These are phyloP conservation scores for Danio kyathit DNA, from an alignment of 2,797 vertebrate species.

Conservation along the genomic window DNA sequence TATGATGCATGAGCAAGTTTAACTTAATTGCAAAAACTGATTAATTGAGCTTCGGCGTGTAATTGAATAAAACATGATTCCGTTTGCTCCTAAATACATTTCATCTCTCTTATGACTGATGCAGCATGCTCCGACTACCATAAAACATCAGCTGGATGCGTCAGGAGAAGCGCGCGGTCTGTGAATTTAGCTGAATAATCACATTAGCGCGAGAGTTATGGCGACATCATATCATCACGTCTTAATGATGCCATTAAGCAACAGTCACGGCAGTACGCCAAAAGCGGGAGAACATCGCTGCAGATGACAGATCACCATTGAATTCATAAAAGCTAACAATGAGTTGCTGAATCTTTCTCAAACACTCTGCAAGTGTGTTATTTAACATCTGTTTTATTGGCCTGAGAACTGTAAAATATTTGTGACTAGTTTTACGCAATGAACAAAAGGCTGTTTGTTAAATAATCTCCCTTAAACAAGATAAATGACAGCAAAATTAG, in stretches of 20 bases:
- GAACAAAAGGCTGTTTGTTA: not conserved
- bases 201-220: constrained; percentile 77
- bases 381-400: constrained; percentile 18
- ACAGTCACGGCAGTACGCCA: constrained; percentile 65
- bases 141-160: constrained; percentile 79
- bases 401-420: not conserved
- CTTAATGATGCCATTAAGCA: constrained; percentile 65
- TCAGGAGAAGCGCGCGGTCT: constrained; percentile 76
- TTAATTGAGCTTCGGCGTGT: constrained; percentile 80
- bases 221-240: constrained; percentile 69
- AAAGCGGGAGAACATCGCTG: constrained; percentile 33
- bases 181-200: constrained; percentile 83
- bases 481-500: constrained; percentile 25
- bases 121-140: constrained; percentile 74
- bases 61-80: constrained; percentile 87
- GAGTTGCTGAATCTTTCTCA: constrained; percentile 15
- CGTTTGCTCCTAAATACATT: constrained; percentile 81
- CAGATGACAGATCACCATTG: constrained; percentile 36
- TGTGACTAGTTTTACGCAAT: not conserved
- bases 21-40: constrained; percentile 86
- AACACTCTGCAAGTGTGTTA: not conserved
- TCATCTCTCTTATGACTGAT: constrained; percentile 82
- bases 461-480: constrained; percentile 9
- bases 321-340: constrained; percentile 44
- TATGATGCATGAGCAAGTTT: constrained; percentile 84